These are phyloP conservation scores for Cyrtodaria siliqua DNA, from an alignment of 2,888 invertebrate species.

Conservation along the genomic window DNA sequence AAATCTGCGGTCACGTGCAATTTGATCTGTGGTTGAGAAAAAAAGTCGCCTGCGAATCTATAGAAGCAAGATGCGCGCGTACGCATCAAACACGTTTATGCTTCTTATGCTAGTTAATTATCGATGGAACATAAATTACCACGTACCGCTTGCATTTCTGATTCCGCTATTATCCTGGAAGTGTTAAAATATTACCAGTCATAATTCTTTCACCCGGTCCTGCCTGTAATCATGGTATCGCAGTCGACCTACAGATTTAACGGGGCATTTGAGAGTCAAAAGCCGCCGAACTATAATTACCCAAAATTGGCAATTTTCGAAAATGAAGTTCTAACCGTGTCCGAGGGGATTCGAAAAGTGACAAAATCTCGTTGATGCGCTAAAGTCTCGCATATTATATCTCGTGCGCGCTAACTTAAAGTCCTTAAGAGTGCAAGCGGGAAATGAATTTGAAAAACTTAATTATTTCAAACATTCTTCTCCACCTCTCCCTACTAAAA, in stretches of 20 bases:
- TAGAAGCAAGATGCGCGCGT: too few species aligned
- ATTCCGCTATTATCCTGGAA: constrained; percentile 19
- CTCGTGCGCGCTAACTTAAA: constrained; percentile 44
- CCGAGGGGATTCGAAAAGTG: constrained; percentile 31
- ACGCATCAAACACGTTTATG: too few species aligned
- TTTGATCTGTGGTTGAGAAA: too few species aligned
- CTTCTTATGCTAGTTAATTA: constrained; percentile 34
- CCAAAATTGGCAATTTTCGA: constrained; percentile 54
- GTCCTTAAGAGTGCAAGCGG: constrained; percentile 36
- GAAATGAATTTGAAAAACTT: constrained; percentile 47
- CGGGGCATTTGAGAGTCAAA: constrained; percentile 50
- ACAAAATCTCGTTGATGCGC: constrained; percentile 39
- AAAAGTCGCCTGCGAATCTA: too few species aligned
- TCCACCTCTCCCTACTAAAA: constrained; percentile 30
- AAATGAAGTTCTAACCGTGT: constrained; percentile 46
- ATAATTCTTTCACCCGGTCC: constrained; percentile 24
- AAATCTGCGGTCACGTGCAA: too few species aligned
- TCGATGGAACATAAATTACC: constrained; percentile 21
- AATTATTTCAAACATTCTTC: constrained; percentile 52
- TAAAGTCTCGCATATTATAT: constrained; percentile 46
- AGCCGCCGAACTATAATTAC: constrained; percentile 55
- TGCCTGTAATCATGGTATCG: constrained; percentile 8
- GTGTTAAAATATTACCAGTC: constrained; percentile 25
- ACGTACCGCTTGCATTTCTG: constrained; percentile 1
- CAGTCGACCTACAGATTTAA: constrained; percentile 44